Percentiles rank a stretch among this genome's conserved stretches.
phyloP scores from a whole-genome alignment of 2,888 invertebrate species.

The Heteromyza rotundicornis region DNA sequence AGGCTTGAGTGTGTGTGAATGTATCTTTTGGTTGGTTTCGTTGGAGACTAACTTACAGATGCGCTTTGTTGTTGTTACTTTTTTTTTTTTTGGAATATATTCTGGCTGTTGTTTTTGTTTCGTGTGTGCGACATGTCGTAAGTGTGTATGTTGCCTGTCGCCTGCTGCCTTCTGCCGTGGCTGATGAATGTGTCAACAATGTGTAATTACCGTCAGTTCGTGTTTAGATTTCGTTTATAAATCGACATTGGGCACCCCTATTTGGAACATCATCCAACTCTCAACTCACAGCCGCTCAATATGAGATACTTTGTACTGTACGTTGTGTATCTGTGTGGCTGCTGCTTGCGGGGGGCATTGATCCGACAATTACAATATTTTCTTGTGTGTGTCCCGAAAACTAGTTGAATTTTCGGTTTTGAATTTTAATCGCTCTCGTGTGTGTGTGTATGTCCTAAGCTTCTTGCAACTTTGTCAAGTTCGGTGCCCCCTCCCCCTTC shows the following conservation, averaged over 20 bases:
- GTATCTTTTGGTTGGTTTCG: no score
- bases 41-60: no score
- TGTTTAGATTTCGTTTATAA: background rate
- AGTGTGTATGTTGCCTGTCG: background rate
- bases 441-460: background rate
- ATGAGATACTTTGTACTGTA: background rate
- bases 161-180: background rate
- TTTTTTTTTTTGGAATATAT: no score
- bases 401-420: no score
- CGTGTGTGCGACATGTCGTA: no score
- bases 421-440: background rate
- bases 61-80: no score
- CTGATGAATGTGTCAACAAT: constrained; percentile 4
- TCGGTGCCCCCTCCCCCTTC: background rate
- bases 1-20: no score
- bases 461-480: background rate
- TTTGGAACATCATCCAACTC: no score
- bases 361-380: background rate
- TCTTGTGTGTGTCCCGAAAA: no score
- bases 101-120: no score
- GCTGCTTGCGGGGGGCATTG: background rate
- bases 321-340: no score
- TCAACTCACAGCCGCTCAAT: background rate
- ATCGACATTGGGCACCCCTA: background rate
- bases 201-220: constrained; percentile 1